Percentiles rank a stretch among this genome's conserved stretches.
phyloP scores from a whole-genome alignment of 1,140 invertebrate species.

The Pteromalus puparum region DNA sequence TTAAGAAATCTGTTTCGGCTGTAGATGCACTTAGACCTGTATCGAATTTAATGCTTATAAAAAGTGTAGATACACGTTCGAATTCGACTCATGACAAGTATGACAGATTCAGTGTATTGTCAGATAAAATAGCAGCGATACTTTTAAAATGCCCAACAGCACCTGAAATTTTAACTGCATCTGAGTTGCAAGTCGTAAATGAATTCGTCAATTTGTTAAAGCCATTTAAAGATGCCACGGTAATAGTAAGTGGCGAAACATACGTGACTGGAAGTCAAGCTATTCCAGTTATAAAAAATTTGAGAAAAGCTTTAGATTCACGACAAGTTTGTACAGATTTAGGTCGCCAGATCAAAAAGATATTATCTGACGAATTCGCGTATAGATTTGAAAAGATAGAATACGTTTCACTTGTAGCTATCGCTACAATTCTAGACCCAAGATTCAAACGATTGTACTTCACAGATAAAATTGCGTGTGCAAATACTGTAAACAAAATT shows the following conservation, averaged over 20 bases:
- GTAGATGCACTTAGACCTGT: conserved; percentile 44
- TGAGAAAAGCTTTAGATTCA: conserved; percentile 40
- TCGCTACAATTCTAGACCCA: conserved; percentile 58
- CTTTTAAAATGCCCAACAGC: conserved; percentile 40
- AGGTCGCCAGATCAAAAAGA: conserved; percentile 5
- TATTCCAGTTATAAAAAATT: conserved; percentile 50
- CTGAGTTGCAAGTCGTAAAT: conserved; percentile 51
- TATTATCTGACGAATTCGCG: conserved; percentile 4
- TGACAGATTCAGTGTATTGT: conserved; percentile 50
- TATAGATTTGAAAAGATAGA: conserved; percentile 53
- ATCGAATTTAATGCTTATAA: conserved; percentile 51
- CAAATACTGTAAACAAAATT: conserved; percentile 46
- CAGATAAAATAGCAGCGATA: conserved; percentile 33
- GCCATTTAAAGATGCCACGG: conserved; percentile 59
- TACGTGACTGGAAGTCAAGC: conserved; percentile 58
- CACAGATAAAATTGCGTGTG: conserved; percentile 40
- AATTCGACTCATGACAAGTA: conserved; percentile 56
- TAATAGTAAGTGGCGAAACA: conserved; percentile 55
- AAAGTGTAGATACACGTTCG: conserved; percentile 54
- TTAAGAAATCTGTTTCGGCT: conserved; percentile 52
- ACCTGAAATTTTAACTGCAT: conserved; percentile 49
- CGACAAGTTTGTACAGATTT: conserved; percentile 33
- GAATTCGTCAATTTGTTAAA: conserved; percentile 53
- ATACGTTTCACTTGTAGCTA: conserved; percentile 46
- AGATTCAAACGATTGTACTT: conserved; percentile 55